A percentile compares a stretch with the other conserved stretches of the same genome.
Evolutionary conservation across 2,113 vertebrate species (phyloP).

Genomic region (Zapus hudsonius): DNA sequence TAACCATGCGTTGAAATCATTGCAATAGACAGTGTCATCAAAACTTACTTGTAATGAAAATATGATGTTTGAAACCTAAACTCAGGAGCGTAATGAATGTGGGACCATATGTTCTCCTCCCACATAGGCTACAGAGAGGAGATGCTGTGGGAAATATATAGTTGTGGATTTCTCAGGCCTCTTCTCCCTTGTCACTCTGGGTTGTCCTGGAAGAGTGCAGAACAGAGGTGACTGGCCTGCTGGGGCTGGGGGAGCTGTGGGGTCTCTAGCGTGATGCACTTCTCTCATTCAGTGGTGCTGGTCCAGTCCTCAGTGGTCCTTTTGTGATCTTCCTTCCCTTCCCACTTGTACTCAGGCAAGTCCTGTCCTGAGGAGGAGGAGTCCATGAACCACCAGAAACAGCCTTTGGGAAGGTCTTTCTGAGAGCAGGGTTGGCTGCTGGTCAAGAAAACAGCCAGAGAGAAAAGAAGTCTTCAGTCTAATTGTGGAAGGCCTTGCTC

Average conservation of each 20-base stretch:
- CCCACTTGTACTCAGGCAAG: background rate
- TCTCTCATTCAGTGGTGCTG: background rate
- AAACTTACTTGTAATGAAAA: conserved; percentile 83
- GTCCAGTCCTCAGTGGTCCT: background rate
- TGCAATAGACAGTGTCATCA: conserved; percentile 78
- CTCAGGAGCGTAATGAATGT: conserved; percentile 81
- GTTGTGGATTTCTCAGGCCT: conserved; percentile 45
- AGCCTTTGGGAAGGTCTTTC: background rate
- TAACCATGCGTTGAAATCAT: conserved; percentile 77
- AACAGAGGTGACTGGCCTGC: background rate
- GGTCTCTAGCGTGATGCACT: no score
- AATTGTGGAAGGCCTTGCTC: background rate
- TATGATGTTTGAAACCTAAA: conserved; percentile 78
- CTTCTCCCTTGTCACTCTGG: background rate
- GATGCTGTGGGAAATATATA: conserved; percentile 75
- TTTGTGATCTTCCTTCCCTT: background rate
- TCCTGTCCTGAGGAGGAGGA: background rate
- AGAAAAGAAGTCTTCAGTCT: background rate
- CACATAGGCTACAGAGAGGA: conserved; percentile 72
- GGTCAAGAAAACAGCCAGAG: background rate
- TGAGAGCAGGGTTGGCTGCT: background rate
- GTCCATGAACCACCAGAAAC: background rate
- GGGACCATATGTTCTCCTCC: conserved; percentile 82
- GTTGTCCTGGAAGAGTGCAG: background rate
- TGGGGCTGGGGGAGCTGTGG: fast-evolving